Evolutionary conservation across 2,888 invertebrate species (phyloP).

Genomic region (Campaea margaritaria): DNA sequence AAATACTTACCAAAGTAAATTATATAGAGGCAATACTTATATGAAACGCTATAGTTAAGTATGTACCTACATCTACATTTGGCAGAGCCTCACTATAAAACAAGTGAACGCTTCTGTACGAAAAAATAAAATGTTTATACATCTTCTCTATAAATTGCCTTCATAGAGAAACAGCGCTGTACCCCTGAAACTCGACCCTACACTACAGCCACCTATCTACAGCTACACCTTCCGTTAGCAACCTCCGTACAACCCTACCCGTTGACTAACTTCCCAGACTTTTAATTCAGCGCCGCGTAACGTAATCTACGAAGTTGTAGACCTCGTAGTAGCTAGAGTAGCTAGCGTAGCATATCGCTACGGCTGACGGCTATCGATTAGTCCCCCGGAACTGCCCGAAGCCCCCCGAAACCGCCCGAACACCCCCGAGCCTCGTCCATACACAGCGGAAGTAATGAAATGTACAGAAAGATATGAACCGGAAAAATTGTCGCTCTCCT

Average conservation of each 20-base stretch:
- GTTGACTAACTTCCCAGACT: constrained; percentile 60
- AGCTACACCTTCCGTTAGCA: constrained; percentile 6
- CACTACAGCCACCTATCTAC: background rate
- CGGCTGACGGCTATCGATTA: constrained; percentile 77
- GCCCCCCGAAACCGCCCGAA: constrained; percentile 61
- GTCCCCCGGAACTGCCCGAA: constrained; percentile 64
- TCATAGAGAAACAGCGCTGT: constrained; percentile 1
- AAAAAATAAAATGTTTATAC: background rate
- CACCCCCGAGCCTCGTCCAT: constrained; percentile 66
- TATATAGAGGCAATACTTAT: too few relatives aligned
- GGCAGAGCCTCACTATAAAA: too few relatives aligned
- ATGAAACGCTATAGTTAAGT: too few relatives aligned
- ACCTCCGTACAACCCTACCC: constrained; percentile 47
- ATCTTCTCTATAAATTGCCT: background rate
- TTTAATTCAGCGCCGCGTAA: constrained; percentile 62
- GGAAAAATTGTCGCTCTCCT: constrained; percentile 82
- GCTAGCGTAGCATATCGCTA: constrained; percentile 67
- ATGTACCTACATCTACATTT: too few relatives aligned
- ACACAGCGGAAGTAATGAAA: constrained; percentile 84
- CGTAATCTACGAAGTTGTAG: constrained; percentile 74
- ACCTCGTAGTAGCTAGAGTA: constrained; percentile 65
- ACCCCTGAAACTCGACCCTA: constrained; percentile 10
- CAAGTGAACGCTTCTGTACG: too few relatives aligned
- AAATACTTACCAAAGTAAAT: too few relatives aligned
- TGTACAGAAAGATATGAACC: constrained; percentile 83